Evolutionary conservation across 2,888 invertebrate species (phyloP).

Genomic region (Aspidiotus rigidus): DNA sequence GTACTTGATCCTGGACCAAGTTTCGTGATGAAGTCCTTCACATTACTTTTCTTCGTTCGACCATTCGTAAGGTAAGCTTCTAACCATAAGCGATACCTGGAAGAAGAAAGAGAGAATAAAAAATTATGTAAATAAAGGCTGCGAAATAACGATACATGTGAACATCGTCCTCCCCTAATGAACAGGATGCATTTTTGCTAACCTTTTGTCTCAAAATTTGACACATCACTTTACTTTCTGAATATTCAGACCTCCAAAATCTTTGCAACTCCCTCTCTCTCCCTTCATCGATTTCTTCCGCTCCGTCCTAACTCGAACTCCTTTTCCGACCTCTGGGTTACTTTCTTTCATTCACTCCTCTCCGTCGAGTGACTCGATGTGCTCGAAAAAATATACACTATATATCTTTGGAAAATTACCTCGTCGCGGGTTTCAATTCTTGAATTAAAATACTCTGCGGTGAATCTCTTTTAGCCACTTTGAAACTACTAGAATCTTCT

Average conservation of each 20-base stretch:
- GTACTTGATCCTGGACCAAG: constrained; percentile 51
- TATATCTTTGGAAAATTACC: constrained; percentile 39
- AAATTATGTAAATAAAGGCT: background rate
- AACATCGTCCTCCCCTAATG: too few species aligned
- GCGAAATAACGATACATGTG: too few species aligned
- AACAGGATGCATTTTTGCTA: too few species aligned
- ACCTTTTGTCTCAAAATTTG: too few species aligned
- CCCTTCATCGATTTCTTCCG: too few species aligned
- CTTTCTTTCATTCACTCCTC: background rate
- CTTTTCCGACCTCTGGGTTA: background rate
- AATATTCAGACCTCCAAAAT: too few species aligned
- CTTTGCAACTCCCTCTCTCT: too few species aligned
- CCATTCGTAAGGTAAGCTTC: constrained; percentile 85
- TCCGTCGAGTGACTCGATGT: background rate
- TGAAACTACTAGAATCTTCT: constrained; percentile 63
- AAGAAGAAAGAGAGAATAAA: constrained; percentile 16
- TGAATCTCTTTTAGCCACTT: constrained; percentile 63
- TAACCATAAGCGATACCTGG: constrained; percentile 74
- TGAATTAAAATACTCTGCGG: constrained; percentile 56
- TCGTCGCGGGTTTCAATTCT: constrained; percentile 64
- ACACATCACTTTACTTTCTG: too few species aligned
- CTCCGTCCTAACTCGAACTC: too few species aligned
- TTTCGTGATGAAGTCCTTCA: constrained; percentile 77
- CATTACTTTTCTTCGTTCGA: constrained; percentile 79
- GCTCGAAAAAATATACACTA: too few species aligned